Percentiles rank a stretch among this genome's conserved stretches.
phyloP scores from a whole-genome alignment of 2,888 invertebrate genomes.

The Zygothrica quintamaculata region DNA sequence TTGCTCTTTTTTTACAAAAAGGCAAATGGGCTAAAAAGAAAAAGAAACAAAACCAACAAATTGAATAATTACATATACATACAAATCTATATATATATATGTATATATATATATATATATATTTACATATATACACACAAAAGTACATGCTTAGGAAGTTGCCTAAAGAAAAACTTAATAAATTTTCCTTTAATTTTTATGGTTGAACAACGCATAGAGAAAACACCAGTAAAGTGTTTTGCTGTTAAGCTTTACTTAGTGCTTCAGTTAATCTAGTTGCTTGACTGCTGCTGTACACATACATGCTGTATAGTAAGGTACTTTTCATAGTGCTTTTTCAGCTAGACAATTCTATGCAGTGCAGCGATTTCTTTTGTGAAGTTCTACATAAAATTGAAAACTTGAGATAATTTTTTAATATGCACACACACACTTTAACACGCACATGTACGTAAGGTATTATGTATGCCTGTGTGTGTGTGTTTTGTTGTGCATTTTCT shows the following conservation, averaged over 20 bases:
- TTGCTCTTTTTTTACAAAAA: too few relatives aligned
- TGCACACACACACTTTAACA: neutral
- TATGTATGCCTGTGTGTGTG: neutral
- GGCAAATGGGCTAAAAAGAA: too few relatives aligned
- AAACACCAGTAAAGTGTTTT: too few relatives aligned
- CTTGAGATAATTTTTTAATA: too few relatives aligned
- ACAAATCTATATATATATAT: slow-evolving; percentile 34
- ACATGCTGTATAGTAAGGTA: neutral
- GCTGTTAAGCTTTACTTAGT: too few relatives aligned
- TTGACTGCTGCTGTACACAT: too few relatives aligned
- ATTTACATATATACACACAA: slow-evolving; percentile 40
- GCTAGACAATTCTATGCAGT: too few relatives aligned
- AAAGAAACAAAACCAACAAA: too few relatives aligned
- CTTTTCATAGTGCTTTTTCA: neutral
- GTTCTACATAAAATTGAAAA: too few relatives aligned
- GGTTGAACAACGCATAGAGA: slow-evolving; percentile 46
- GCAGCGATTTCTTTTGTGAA: too few relatives aligned
- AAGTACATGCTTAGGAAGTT: slow-evolving; percentile 32
- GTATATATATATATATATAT: slow-evolving; percentile 41
- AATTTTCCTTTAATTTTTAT: slow-evolving; percentile 28
- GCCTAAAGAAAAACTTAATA: slow-evolving; percentile 28
- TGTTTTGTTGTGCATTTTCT: neutral
- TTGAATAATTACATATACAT: slow-evolving; percentile 36
- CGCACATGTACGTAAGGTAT: neutral
- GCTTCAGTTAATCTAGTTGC: neutral